Conservation (phyloP, 2,113 vertebrate genomes). For the Hypanus sabinus region DNA sequence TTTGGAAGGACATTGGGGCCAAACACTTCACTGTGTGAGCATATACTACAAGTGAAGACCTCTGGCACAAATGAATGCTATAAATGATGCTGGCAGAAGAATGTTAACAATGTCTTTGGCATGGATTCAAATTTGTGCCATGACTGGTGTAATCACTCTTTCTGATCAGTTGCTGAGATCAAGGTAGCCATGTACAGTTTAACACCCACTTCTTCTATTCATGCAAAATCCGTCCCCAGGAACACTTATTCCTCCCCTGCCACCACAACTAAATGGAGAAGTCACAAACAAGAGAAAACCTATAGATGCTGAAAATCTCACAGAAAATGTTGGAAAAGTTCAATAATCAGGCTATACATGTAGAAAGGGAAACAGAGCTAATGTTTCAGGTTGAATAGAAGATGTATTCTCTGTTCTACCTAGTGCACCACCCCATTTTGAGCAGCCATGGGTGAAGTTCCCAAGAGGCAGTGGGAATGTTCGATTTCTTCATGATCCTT, state of each 20-base stretch:
- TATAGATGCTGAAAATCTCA: too few species aligned
- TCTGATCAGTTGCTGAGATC: background rate
- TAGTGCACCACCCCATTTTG: too few species aligned
- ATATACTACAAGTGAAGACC: too few species aligned
- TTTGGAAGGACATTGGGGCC: background rate
- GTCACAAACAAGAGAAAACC: too few species aligned
- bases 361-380: too few species aligned
- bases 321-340: too few species aligned
- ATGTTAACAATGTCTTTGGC: background rate
- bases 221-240: background rate
- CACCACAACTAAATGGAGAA: background rate
- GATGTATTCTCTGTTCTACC: too few species aligned
- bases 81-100: background rate
- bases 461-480: too few species aligned
- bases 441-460: too few species aligned
- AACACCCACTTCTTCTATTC: background rate
- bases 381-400: too few species aligned
- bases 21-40: background rate
- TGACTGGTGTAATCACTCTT: background rate
- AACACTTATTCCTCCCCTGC: background rate
- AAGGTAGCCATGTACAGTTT: background rate
- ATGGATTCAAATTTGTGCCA: background rate
- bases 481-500: too few species aligned
- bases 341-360: too few species aligned
- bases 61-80: background rate